Evolutionary conservation across 2,113 vertebrate genomes (phyloP).

Genomic region (Cyprinus carpio): DNA sequence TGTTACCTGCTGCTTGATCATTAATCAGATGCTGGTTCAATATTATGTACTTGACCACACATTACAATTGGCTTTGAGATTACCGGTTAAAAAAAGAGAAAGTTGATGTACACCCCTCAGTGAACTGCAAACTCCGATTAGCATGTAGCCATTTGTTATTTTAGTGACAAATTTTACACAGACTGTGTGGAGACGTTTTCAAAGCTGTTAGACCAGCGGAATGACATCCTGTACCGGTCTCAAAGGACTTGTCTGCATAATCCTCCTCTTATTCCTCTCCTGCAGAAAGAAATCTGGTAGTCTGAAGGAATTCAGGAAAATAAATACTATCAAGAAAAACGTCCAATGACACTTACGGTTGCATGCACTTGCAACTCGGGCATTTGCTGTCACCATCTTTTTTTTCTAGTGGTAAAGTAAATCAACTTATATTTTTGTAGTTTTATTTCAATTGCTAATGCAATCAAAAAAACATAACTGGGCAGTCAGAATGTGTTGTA

Average conservation of each 20-base stretch:
- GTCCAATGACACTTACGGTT: constrained; percentile 4
- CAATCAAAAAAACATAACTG: constrained; percentile 67
- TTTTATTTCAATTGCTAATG: constrained; percentile 65
- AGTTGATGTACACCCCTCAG: neutral
- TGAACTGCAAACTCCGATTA: too few relatives aligned
- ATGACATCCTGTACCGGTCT: constrained; percentile 1
- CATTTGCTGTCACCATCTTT: neutral
- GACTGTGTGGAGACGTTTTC: neutral
- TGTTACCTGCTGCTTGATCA: neutral
- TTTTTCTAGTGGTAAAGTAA: neutral
- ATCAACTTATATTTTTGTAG: neutral
- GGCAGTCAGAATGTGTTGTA: constrained; percentile 51
- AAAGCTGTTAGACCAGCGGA: constrained; percentile 7
- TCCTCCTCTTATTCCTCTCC: neutral
- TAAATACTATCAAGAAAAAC: constrained; percentile 11
- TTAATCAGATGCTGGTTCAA: neutral
- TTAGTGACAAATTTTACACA: neutral
- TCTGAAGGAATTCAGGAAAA: constrained; percentile 19
- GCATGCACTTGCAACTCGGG: neutral
- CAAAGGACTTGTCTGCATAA: neutral
- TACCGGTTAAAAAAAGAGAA: neutral
- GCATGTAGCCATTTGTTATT: neutral
- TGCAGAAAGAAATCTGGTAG: neutral
- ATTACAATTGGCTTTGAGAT: neutral
- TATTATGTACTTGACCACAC: too few relatives aligned